phyloP scores from a whole-genome alignment of 1,140 invertebrate species.

The Formica exsecta region DNA sequence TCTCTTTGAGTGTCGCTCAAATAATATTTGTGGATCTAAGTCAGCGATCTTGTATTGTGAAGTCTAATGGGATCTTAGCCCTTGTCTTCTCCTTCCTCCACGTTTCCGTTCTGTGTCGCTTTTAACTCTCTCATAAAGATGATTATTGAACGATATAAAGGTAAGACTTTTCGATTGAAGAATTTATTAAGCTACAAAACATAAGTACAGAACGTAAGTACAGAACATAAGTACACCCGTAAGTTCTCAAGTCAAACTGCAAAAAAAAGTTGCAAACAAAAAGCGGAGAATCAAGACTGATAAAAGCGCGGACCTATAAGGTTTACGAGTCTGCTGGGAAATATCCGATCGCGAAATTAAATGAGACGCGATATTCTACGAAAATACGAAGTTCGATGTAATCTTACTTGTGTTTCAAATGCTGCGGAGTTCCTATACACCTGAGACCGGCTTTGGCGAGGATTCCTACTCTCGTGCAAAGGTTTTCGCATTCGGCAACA shows the following conservation, averaged over 20 bases:
- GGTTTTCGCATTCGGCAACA: slow-evolving; percentile 92
- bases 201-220: slow-evolving; percentile 7
- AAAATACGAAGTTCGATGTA: slow-evolving; percentile 1
- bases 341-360: slow-evolving; percentile 27
- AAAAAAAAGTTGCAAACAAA: slow-evolving; percentile 1
- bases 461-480: slow-evolving; percentile 91
- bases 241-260: neutral
- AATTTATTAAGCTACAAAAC: slow-evolving; percentile 37
- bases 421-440: slow-evolving; percentile 90
- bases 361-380: slow-evolving; percentile 17
- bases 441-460: slow-evolving; percentile 90
- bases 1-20: neutral
- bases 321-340: slow-evolving; percentile 58
- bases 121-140: slow-evolving; percentile 2
- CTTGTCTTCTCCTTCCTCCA: neutral
- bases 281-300: slow-evolving; percentile 39
- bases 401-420: slow-evolving; percentile 89
- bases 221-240: neutral
- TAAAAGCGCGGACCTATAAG: slow-evolving; percentile 5
- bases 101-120: neutral
- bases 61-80: neutral
- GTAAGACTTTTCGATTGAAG: slow-evolving; percentile 21
- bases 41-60: neutral
- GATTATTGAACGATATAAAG: slow-evolving; percentile 42
- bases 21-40: slow-evolving; percentile 20